These are phyloP conservation scores for Schizopygopsis pylzovi DNA, from an alignment of 2,797 vertebrate species.

Conservation along the genomic window DNA sequence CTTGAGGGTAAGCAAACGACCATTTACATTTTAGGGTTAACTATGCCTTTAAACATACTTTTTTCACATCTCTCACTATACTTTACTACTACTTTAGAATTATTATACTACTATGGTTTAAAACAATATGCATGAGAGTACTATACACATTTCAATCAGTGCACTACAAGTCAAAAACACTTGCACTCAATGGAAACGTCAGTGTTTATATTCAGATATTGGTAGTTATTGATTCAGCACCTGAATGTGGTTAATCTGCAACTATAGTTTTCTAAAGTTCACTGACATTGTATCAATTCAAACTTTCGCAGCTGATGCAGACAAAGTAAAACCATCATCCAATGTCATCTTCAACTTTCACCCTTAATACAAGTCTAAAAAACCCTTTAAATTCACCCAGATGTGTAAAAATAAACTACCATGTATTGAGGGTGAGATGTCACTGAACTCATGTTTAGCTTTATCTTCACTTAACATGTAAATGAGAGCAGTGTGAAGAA, in stretches of 20 bases:
- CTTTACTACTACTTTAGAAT: no score
- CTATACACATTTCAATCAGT: not conserved
- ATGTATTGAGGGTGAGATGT: not conserved
- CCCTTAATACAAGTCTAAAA: not conserved
- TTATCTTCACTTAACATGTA: not conserved
- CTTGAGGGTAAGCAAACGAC: no score
- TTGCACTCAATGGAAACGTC: not conserved
- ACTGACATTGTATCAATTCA: not conserved
- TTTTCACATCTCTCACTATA: no score
- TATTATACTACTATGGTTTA: no score
- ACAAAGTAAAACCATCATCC: not conserved
- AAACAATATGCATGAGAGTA: not conserved
- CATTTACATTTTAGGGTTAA: no score
- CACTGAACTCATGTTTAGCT: not conserved
- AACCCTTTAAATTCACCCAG: not conserved
- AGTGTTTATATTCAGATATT: not conserved
- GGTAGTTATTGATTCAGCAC: not conserved
- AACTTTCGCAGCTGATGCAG: not conserved
- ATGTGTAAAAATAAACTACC: not conserved
- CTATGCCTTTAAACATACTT: no score
- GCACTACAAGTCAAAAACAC: not conserved
- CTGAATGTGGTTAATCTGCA: slow-evolving; percentile 6
- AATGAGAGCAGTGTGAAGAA: slow-evolving; percentile 16
- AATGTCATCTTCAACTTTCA: not conserved
- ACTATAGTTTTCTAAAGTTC: not conserved